Percentiles rank a stretch among this genome's conserved stretches.
These are phyloP conservation scores for Corbicula japonica DNA, from an alignment of 2,888 invertebrate genomes.

Conservation along the genomic window DNA sequence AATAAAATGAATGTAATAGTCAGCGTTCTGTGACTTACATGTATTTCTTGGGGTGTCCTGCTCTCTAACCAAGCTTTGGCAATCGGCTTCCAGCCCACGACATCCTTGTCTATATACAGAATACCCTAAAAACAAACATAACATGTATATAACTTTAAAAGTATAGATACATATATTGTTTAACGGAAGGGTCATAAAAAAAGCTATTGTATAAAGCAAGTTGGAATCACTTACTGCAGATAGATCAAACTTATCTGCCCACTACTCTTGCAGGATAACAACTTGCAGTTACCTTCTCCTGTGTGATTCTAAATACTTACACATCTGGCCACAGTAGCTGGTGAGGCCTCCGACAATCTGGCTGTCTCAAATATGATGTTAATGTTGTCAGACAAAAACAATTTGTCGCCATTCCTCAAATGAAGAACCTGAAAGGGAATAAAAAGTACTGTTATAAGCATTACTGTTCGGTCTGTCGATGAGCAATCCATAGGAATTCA, in stretches of 20 bases:
- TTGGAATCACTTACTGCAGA: background rate
- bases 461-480: too few species aligned
- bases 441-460: background rate
- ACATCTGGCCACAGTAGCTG: constrained; percentile 83
- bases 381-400: constrained; percentile 84
- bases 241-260: too few species aligned
- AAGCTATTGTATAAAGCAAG: background rate
- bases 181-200: too few species aligned
- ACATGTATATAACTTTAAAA: too few species aligned
- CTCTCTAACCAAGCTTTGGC: constrained; percentile 86
- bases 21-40: too few species aligned
- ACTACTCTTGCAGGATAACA: too few species aligned
- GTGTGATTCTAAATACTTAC: constrained; percentile 75
- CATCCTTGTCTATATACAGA: constrained; percentile 84
- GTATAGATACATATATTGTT: too few species aligned
- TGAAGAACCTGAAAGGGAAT: constrained; percentile 79
- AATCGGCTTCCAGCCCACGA: constrained; percentile 86
- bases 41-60: constrained; percentile 84
- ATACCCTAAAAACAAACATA: constrained; percentile 80
- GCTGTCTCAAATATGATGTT: constrained; percentile 86
- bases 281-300: too few species aligned
- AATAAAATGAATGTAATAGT: too few species aligned
- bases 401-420: constrained; percentile 85
- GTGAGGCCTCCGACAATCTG: constrained; percentile 82
- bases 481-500: too few species aligned